These are phyloP conservation scores for Telmatherina bonti DNA, from an alignment of 2,797 vertebrate species.

Conservation along the genomic window DNA sequence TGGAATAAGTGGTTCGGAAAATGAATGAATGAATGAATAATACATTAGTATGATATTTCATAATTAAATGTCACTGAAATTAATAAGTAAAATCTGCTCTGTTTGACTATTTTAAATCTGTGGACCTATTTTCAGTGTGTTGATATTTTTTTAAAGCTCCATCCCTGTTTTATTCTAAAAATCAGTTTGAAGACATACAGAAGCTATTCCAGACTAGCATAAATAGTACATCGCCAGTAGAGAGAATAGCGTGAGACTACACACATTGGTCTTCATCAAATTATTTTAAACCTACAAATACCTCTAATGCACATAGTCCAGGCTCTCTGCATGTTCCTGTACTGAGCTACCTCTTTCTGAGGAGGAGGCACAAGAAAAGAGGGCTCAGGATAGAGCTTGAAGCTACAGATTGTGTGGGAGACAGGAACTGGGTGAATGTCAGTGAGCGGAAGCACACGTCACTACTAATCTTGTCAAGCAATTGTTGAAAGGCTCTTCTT, in stretches of 20 bases:
- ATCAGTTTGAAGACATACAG: too few relatives aligned
- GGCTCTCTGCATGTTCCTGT: slow-evolving; percentile 45
- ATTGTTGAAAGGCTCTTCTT: slow-evolving; percentile 6
- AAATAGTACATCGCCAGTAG: background rate
- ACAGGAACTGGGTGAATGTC: slow-evolving; percentile 57
- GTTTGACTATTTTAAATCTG: slow-evolving; percentile 1
- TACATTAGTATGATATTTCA: slow-evolving; percentile 17
- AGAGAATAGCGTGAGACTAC: slow-evolving; percentile 24
- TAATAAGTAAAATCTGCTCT: slow-evolving; percentile 16
- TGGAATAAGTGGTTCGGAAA: too few relatives aligned
- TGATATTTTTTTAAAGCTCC: too few relatives aligned
- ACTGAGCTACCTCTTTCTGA: slow-evolving; percentile 39
- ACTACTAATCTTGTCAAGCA: slow-evolving; percentile 53
- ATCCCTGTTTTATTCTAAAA: background rate
- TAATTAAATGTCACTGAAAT: slow-evolving; percentile 37
- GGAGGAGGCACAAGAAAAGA: slow-evolving; percentile 34
- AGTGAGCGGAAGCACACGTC: slow-evolving; percentile 45
- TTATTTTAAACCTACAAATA: slow-evolving; percentile 76
- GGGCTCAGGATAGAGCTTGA: slow-evolving; percentile 36
- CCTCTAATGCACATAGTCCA: slow-evolving; percentile 78
- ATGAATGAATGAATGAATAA: too few relatives aligned
- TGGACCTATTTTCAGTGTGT: background rate
- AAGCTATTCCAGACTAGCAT: too few relatives aligned
- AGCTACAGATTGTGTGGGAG: slow-evolving; percentile 24
- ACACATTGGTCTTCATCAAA: slow-evolving; percentile 45